Percentiles rank a stretch among this genome's conserved stretches.
These are phyloP conservation scores for Drosophila demipolita DNA, from an alignment of 2,888 invertebrate species.

Conservation along the genomic window DNA sequence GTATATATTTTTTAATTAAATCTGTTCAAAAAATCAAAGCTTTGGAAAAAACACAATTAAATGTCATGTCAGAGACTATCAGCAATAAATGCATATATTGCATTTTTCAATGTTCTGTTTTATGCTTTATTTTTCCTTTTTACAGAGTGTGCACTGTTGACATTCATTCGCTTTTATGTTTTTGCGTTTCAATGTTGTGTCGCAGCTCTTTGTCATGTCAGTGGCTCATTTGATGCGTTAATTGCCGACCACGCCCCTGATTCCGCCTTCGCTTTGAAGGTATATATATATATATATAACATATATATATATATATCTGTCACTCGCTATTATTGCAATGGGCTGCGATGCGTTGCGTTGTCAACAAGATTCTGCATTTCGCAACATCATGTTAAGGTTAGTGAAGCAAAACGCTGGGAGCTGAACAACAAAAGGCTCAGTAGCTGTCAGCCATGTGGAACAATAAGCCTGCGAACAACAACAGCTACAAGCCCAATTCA, in stretches of 20 bases:
- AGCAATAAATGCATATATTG: not conserved
- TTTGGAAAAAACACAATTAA: not conserved
- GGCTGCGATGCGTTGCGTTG: not conserved
- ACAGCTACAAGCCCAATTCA: conserved; percentile 21
- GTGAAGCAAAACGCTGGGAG: conserved; percentile 45
- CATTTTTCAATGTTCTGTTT: not conserved
- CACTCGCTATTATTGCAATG: conserved; percentile 17
- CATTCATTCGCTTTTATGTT: not conserved
- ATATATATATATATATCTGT: conserved; percentile 61
- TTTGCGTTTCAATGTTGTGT: conserved; percentile 18
- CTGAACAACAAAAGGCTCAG: not conserved
- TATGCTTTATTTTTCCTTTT: not conserved
- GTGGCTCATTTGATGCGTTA: conserved; percentile 34
- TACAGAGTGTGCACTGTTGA: not conserved
- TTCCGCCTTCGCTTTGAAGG: conserved; percentile 15
- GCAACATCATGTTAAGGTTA: conserved; percentile 46
- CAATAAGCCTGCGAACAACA: not conserved
- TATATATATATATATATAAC: no score
- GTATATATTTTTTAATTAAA: not conserved
- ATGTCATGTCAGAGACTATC: not conserved
- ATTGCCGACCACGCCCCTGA: not conserved
- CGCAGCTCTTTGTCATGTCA: conserved; percentile 28
- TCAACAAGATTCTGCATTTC: conserved; percentile 30
- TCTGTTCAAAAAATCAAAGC: not conserved
- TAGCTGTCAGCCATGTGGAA: not conserved